A percentile compares a stretch with the other conserved stretches of the same genome.
phyloP scores from a whole-genome alignment of 2,888 invertebrate genomes.

The Drosophila anomalata region DNA sequence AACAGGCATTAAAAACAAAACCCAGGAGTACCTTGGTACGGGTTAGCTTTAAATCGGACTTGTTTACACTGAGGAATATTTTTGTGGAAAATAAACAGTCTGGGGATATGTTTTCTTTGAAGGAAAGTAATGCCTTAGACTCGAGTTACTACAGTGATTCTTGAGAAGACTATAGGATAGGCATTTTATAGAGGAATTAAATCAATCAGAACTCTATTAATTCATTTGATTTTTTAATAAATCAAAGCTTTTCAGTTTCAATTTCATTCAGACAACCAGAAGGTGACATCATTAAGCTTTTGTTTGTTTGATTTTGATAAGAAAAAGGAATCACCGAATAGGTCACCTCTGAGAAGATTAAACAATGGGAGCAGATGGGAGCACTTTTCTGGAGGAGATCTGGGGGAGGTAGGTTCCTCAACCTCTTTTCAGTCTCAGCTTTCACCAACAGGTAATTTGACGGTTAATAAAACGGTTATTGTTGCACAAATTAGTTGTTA shows the following conservation, averaged over 20 bases:
- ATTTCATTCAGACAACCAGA: conserved; percentile 8
- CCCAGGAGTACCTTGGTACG: conserved; percentile 17
- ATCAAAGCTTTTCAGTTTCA: conserved; percentile 3
- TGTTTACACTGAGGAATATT: conserved; percentile 2
- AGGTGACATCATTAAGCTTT: conserved; percentile 24
- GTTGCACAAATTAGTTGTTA: conserved; percentile 36
- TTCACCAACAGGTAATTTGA: conserved; percentile 28
- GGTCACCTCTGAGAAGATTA: conserved; percentile 24
- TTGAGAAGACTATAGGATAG: too few species aligned
- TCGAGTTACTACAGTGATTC: too few species aligned
- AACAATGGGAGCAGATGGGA: conserved; percentile 20
- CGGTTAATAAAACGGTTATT: conserved; percentile 16
- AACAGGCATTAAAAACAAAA: conserved; percentile 19
- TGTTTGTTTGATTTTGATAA: conserved; percentile 20
- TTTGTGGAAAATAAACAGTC: neutral
- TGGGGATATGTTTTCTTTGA: neutral
- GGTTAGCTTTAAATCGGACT: conserved; percentile 12
- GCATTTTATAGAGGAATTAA: too few species aligned
- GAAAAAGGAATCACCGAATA: conserved; percentile 11
- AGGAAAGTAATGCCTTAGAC: too few species aligned
- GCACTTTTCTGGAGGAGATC: neutral
- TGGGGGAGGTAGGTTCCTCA: conserved; percentile 9
- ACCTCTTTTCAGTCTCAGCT: conserved; percentile 6
- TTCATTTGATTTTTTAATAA: neutral
- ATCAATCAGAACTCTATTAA: neutral